Conservation (phyloP, 64 coral and sea anemone genomes). For the Montipora capricornis region DNA sequence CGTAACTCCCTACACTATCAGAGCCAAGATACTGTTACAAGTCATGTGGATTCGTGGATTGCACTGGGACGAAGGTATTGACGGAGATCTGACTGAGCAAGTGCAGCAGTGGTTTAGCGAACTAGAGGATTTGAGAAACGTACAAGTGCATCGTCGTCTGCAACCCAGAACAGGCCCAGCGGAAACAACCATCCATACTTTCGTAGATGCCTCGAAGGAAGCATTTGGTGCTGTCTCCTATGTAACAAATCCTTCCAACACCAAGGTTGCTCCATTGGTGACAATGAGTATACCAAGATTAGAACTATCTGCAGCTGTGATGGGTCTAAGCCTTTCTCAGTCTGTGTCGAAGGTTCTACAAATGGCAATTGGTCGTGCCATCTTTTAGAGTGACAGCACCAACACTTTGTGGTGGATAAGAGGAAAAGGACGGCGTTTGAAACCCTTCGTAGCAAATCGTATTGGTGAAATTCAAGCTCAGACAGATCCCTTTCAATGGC, state of each 20-base stretch:
- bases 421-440: constrained; percentile 37
- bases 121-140: not conserved
- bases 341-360: constrained; percentile 32
- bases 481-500: constrained; percentile 47
- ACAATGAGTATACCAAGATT: constrained; percentile 53
- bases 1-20: constrained; percentile 7
- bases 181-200: too few species aligned
- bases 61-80: constrained; percentile 58
- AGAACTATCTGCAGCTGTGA: constrained; percentile 70
- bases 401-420: constrained; percentile 64
- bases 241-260: constrained; percentile 58
- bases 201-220: constrained; percentile 41
- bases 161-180: too few species aligned
- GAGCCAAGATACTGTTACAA: constrained; percentile 71
- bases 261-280: constrained; percentile 50
- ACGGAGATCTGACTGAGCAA: constrained; percentile 44
- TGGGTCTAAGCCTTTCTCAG: constrained; percentile 53
- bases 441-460: constrained; percentile 54
- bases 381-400: constrained; percentile 54
- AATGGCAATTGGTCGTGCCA: not conserved
- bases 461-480: constrained; percentile 55
- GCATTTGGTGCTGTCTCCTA: constrained; percentile 67
- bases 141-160: too few species aligned
- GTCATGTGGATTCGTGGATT: constrained; percentile 64
- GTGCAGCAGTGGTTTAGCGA: constrained; percentile 63